Evolutionary conservation across 2,797 vertebrate genomes (phyloP).

Genomic region (Acrossocheilus fasciatus): DNA sequence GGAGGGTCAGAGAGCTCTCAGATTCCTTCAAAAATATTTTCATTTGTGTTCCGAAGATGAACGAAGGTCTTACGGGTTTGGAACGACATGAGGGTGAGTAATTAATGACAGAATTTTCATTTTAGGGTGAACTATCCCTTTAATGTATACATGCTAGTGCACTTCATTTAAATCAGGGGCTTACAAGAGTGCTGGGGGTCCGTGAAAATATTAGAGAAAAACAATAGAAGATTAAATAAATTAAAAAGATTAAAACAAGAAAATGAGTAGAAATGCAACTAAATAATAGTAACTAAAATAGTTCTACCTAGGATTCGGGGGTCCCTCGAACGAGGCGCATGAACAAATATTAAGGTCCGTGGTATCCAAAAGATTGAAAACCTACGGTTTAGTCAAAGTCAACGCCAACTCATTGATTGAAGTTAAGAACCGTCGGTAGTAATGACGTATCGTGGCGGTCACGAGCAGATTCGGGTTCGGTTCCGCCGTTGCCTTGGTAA

Average conservation of each 20-base stretch:
- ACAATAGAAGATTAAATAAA: not conserved
- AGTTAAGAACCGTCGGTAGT: slow-evolving; percentile 6
- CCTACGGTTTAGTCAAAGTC: not conserved
- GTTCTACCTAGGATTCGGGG: not conserved
- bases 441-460: slow-evolving; percentile 23
- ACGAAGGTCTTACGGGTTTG: not conserved
- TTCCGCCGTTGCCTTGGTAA: slow-evolving; percentile 47
- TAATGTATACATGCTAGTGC: not conserved
- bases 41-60: not conserved
- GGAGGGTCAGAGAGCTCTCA: not conserved
- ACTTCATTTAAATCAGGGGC: not conserved
- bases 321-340: not conserved
- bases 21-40: not conserved
- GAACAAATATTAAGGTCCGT: not conserved
- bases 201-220: not conserved
- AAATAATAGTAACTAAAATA: too few relatives aligned
- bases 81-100: not conserved
- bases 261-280: not conserved
- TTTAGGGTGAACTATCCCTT: not conserved
- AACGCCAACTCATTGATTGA: not conserved
- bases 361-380: not conserved
- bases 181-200: not conserved
- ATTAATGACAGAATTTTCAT: not conserved
- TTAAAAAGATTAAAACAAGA: not conserved
- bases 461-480: slow-evolving; percentile 32